These are phyloP conservation scores for Uromys caudimaculatus DNA, from an alignment of 2,797 vertebrate genomes.

Conservation along the genomic window DNA sequence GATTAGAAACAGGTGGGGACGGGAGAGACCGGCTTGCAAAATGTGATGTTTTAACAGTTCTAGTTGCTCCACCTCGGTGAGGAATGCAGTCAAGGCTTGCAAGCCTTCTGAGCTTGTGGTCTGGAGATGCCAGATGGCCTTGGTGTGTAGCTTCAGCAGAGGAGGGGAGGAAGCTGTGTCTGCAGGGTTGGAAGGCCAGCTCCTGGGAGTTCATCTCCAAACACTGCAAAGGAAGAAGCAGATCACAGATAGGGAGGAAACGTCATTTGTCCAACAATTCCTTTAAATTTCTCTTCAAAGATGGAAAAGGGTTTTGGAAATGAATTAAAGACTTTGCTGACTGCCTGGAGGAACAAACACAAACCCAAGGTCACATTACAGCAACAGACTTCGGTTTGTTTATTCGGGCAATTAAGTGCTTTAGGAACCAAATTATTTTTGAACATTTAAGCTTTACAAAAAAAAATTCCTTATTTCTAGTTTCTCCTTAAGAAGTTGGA, in stretches of 20 bases:
- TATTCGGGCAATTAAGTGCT: neutral
- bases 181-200: neutral
- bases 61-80: neutral
- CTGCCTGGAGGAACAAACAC: neutral
- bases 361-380: neutral
- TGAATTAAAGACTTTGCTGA: neutral
- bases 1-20: slow-evolving; percentile 67
- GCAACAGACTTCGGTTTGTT: neutral
- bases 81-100: slow-evolving; percentile 38
- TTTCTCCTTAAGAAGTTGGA: neutral
- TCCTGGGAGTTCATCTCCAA: neutral
- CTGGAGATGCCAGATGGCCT: neutral
- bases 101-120: neutral
- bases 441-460: neutral
- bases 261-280: neutral
- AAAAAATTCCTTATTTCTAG: neutral
- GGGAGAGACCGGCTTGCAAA: neutral
- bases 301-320: neutral
- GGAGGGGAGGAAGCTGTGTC: neutral
- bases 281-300: slow-evolving; percentile 47
- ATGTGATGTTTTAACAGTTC: slow-evolving; percentile 9
- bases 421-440: slow-evolving; percentile 38
- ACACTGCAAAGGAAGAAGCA: neutral
- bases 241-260: neutral
- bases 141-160: neutral